Base-by-base conservation (phyloP, 2,888 invertebrate genomes). In the Synergus umbraculus region DNA sequence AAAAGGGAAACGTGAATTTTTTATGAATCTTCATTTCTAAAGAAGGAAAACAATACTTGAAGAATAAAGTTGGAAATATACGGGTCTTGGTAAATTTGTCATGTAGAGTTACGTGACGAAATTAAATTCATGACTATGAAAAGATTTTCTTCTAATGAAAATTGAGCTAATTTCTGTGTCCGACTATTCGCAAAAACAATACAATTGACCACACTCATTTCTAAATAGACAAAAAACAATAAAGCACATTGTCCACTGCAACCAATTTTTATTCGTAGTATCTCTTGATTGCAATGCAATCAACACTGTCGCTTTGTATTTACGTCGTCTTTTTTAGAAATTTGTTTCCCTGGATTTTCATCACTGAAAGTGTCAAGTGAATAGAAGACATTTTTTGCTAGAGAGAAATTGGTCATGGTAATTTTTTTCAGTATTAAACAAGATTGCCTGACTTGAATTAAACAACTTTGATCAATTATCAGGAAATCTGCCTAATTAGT, bases 241-340 rank as follows among this genome's bases (percentile, higher is more conserved):
- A 46, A 49, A 73, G 54, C 49, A 73, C 4, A 73, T 73, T 8
- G 49, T 29, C 29, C 49, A 49, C 22, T 69, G 54, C 37, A 37
- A 73, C 37, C 5, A 58, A 73, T 73, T 73, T 49, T 54, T 54
- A 73, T 54, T 54, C 49, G n/a, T 29, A 66, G 8, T 60, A 46
- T 49, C 77, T 54, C 63, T 49, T 77, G 76, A 78, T 78, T 80
- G 78, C 44, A 66, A 76, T 60, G 73, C 77, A 80, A 78, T 80
- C 78, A 73, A 54, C 7, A 54, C 54, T 58, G 0, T 41, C n/a
- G 73, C 73, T 73, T 41, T 58, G 73, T 5, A 54, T 54, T 49
- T 73, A 41, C 4, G 37, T 73, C 54, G 54, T 73, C 37, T 73
- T 73, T 60, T 73, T 73, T 15, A 73, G 37, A 73, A 37, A 49